phyloP scores from a whole-genome alignment of 2,113 vertebrate genomes.

The Mesoclemmys tuberculata region DNA sequence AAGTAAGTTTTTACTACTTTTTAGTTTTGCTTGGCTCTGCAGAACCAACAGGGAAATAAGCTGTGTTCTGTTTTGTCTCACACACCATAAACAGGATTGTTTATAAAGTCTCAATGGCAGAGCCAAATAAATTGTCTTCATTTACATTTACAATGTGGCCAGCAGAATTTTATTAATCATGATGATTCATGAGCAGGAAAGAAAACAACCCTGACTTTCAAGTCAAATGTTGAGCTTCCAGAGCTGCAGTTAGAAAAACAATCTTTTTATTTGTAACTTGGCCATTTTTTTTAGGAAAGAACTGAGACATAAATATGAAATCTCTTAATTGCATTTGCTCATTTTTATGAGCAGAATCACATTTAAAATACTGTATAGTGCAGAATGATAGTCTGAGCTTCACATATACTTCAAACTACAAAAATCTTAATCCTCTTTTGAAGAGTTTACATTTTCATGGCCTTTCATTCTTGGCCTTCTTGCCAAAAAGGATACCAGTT shows the following conservation, averaged over 20 bases:
- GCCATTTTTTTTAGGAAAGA: background rate
- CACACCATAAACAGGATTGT: background rate
- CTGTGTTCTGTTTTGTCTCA: rapidly evolving
- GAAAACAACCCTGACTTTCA: background rate
- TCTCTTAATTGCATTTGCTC: background rate
- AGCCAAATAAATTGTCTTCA: background rate
- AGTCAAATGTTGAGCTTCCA: background rate
- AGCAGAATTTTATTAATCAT: background rate
- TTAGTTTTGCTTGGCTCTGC: background rate
- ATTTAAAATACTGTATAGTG: background rate
- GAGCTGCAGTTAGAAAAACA: background rate
- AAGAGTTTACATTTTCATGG: background rate
- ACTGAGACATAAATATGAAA: background rate
- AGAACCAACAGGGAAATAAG: background rate
- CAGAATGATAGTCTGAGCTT: background rate
- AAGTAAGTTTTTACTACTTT: background rate
- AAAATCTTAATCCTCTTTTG: background rate
- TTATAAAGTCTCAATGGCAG: background rate
- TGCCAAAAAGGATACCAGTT: background rate
- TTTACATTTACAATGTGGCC: background rate
- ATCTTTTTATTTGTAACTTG: background rate
- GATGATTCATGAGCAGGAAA: background rate
- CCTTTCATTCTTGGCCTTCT: background rate
- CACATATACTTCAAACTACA: background rate
- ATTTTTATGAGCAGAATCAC: background rate